Base-by-base conservation (phyloP, 2,113 vertebrate species). In the Rhadina sibilatrix region DNA sequence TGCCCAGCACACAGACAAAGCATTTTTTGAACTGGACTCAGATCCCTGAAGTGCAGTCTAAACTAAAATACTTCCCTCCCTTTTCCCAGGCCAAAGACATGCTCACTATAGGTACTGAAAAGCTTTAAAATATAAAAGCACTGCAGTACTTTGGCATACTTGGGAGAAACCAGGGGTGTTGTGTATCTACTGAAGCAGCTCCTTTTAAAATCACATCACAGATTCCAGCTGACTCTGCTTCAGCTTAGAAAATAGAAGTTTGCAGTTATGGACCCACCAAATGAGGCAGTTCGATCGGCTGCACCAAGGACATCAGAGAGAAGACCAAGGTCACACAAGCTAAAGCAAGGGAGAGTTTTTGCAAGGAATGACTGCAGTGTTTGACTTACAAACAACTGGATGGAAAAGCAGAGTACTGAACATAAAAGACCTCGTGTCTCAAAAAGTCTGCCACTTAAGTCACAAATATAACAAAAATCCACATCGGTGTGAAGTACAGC, bases 141-240 rank as follows among this genome's bases (percentile, higher is more conserved):
- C n/a, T 83, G 60, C 64, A 89, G 31, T 31, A 35, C 27, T 46
- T 30, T 11, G 15, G 30, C 42, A 83, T 6, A 35, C 33, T 15
- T 53, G 33, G 37, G 79, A 84, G 65, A 71, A 89, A 35, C 2
- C 23, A 65, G 46, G 24, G 15, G 37, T 40, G 38, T 3, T 46
- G 33, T 15, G 14, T 14, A 85, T 24, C 71, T 83, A 77, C 54
- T 38, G 76, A 83, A 80, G 75, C 63, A 74, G 54, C 3, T 74
- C 38, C 30, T 77, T 89, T 80, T 70, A 61, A 82, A 93, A 74
- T 65, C 75, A 28, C 85, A 80, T 63, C 52, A 47, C 30, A 78
- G 52, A 80, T 95, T 97, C 91, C 88, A 83, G 94, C 90, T 96
- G 93, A 95, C 95, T 83, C 79, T 78, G 90, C 85, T 89, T 21